Percentiles rank a stretch among this genome's conserved stretches.
These are phyloP conservation scores for Eupithecia subumbrata DNA, from an alignment of 2,888 invertebrate species.

Conservation along the genomic window DNA sequence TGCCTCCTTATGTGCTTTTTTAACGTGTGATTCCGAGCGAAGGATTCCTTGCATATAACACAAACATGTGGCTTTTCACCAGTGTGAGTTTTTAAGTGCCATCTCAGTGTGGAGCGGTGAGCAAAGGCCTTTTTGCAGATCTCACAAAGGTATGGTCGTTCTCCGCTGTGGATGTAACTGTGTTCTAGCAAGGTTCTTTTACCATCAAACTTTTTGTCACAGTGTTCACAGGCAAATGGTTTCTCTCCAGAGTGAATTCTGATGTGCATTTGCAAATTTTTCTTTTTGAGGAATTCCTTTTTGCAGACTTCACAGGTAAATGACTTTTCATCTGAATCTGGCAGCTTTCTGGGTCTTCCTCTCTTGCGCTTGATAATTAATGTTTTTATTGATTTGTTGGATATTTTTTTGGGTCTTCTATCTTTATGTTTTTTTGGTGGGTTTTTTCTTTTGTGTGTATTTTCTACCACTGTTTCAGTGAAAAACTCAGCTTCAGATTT, in stretches of 20 bases:
- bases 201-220: conserved; percentile 19
- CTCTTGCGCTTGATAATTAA: conserved; percentile 13
- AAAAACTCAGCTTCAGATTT: conserved; percentile 19
- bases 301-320: conserved; percentile 24
- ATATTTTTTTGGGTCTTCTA: conserved; percentile 1
- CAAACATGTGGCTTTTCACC: conserved; percentile 30
- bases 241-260: conserved; percentile 30
- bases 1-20: conserved; percentile 30
- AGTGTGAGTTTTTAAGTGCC: conserved; percentile 25
- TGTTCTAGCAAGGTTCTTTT: conserved; percentile 15
- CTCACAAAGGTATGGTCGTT: conserved; percentile 27
- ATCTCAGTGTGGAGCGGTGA: conserved; percentile 26
- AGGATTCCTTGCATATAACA: conserved; percentile 24
- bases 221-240: conserved; percentile 21
- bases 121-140: conserved; percentile 29
- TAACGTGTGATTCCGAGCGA: conserved; percentile 25
- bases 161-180: conserved; percentile 25
- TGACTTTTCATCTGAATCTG: conserved; percentile 10
- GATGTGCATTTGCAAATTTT: conserved; percentile 22
- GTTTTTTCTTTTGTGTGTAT: conserved; percentile 1
- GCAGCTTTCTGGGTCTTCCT: conserved; percentile 10
- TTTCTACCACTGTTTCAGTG: not conserved
- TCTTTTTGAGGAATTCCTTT: conserved; percentile 25
- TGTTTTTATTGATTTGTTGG: conserved; percentile 7
- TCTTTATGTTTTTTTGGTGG: not conserved